Evolutionary conservation across 1,140 invertebrate genomes (phyloP).

Genomic region (Melitaea cinxia): DNA sequence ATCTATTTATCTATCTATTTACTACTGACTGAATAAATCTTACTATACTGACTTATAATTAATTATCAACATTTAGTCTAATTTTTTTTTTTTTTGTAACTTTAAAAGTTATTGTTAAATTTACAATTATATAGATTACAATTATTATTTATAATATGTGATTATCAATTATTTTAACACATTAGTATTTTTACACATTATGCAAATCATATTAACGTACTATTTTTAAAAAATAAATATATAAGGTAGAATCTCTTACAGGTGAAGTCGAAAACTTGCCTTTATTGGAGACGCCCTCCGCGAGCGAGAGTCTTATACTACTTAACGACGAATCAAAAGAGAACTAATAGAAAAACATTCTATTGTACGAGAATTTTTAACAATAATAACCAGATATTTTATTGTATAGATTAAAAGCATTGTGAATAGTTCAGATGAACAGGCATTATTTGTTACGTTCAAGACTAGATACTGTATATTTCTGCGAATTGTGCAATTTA

Average conservation of each 20-base stretch:
- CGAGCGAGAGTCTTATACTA: slow-evolving; percentile 67
- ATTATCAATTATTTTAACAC: too few relatives aligned
- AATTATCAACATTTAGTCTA: too few relatives aligned
- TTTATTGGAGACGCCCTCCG: slow-evolving; percentile 60
- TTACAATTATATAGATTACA: too few relatives aligned
- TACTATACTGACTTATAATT: too few relatives aligned
- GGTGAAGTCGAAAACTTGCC: slow-evolving; percentile 73
- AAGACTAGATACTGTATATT: slow-evolving; percentile 1
- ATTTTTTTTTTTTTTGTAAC: too few relatives aligned
- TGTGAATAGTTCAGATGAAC: slow-evolving; percentile 1
- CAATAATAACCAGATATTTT: slow-evolving; percentile 18
- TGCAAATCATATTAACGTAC: too few relatives aligned
- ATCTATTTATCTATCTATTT: neutral
- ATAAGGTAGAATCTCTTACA: slow-evolving; percentile 43
- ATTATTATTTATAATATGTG: too few relatives aligned
- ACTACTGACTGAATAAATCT: too few relatives aligned
- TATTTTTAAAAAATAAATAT: neutral
- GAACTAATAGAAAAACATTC: slow-evolving; percentile 30
- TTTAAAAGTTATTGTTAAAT: too few relatives aligned
- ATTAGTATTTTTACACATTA: too few relatives aligned
- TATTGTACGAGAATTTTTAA: slow-evolving; percentile 22
- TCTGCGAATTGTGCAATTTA: neutral
- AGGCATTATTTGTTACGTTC: neutral
- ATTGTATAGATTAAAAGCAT: slow-evolving; percentile 21
- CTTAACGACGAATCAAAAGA: slow-evolving; percentile 58